Evolutionary conservation across 2,888 invertebrate species (phyloP).

Genomic region (Tetragnatha montana): DNA sequence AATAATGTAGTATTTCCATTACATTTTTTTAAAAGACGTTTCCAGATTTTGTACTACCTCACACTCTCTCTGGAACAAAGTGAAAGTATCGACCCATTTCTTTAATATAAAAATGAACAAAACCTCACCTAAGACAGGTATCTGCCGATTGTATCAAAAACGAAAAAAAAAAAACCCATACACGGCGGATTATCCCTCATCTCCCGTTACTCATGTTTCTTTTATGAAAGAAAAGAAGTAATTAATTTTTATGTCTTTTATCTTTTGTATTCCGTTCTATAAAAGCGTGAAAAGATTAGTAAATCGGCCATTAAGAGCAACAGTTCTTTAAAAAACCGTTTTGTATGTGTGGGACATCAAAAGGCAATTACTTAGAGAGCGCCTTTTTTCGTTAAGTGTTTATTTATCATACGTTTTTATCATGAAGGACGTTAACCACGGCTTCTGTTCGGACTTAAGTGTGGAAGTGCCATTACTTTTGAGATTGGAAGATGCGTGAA

Average conservation of each 20-base stretch:
- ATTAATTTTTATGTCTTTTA: background rate
- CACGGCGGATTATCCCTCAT: background rate
- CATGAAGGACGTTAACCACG: background rate
- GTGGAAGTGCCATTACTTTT: background rate
- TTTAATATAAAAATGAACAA: too few species aligned
- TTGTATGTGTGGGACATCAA: background rate
- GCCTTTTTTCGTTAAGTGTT: background rate
- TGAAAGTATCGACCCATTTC: too few species aligned
- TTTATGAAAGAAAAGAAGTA: background rate
- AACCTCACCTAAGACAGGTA: too few species aligned
- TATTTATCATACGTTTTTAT: background rate
- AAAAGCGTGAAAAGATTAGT: constrained; percentile 13
- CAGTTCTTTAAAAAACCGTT: background rate
- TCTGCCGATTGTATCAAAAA: too few species aligned
- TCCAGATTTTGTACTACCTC: too few species aligned
- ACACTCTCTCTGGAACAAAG: too few species aligned
- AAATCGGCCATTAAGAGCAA: constrained; percentile 17
- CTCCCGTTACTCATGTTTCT: background rate
- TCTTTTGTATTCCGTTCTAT: background rate
- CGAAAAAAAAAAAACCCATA: too few species aligned
- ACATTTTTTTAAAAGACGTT: too few species aligned
- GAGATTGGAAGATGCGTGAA: background rate
- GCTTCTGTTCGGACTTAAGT: background rate
- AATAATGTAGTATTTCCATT: too few species aligned
- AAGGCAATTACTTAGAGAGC: background rate